Evolutionary conservation across 1,140 invertebrate species (phyloP), one percentile per base, ranked within the genome.

Genomic region (Drosophila kurseongensis): DNA sequence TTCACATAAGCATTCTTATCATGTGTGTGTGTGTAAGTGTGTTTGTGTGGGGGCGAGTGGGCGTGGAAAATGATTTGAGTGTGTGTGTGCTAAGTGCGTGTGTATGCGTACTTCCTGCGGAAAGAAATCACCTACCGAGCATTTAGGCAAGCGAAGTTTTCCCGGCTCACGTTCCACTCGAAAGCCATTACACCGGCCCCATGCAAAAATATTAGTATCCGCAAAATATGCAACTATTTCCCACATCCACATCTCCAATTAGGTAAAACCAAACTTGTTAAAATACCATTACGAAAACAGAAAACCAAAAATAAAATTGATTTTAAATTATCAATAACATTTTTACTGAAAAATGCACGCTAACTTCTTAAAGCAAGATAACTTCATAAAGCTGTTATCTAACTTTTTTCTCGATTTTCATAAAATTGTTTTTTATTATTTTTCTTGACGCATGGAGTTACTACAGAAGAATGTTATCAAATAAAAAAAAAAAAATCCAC

Each of bases 1-100:
- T 88, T 88, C 84, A 89, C 83, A 88, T 88, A 83, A 88, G 84
- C 72, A 86, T 78, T 86, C 71, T 88, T 86, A 86, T 88, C 83
- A 88, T 78, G 51, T 73, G 75, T 73, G 75, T 42, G 54, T 40
- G 54, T 35, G 36, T 36, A 13, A 14, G 62, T 48, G 48, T 55
- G 47, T 41, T 9, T 59, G 35, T 58, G 47, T 50, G 23, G 41
- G 29, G 48, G 35, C 27, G 50, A 14, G 52, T 76, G 72, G 48
- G 74, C 63, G 74, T 67, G 75, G 60, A 78, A 79, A 78, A 78
- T 79, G 75, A 66, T 78, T 72, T 66, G 41, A 50, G 51, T 50
- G 48, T 62, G 50, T 66, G 62, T 66, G 61, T 66, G 65, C 36
- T 47, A 51, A 59, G 63, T 77, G 75, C 63, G 75, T 78, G 75